Evolutionary conservation across 2,797 vertebrate species (phyloP), one percentile per base, ranked within the genome.

Genomic region (Sebastolobus altivelis): DNA sequence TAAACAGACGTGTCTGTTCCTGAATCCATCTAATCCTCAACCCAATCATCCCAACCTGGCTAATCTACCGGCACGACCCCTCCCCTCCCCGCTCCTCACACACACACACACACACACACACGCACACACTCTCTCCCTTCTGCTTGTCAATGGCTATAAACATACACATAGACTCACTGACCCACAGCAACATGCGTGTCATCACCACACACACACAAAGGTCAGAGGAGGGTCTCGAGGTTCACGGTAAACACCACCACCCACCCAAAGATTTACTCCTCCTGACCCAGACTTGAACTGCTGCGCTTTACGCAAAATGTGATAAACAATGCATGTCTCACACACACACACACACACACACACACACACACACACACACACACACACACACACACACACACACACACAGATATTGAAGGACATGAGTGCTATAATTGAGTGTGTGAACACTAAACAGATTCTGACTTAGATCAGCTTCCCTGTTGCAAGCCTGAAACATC

Each of bases 1-100:
- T 94, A 94, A 95, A 94, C 93, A 93, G 88, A 91, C 80, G 75
- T 87, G 92, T 92, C 89, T 90, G 79, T 88, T 91, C 86, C 84
- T 72, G 80, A 93, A 84, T 91, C 92, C 87, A 83, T 89, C 86
- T 95, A 94, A 95, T 95, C 93, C 94, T 89, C 80, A 79, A 88
- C 81, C 86, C 91, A 93, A 92, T 94, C 90, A 94, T 91, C 89
- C 88, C 86, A 94, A 92, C 87, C 91, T 90, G 89, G 89, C 90
- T 94, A 94, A 93, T 94, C 93, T 92, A 90, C 77, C 55, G 6
- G 40, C 63, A 60, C 71, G 40, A 59, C 83, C 85, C 82, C 18
- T 49, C 83, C 85, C 82, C 18, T 49, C 77, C 75, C 80, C 22
- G 4, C 70, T 55, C 61, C 71, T 46, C 46, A 52, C 69, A 59